phyloP scores from a whole-genome alignment of 1,140 invertebrate genomes.

The Dreissena polymorpha region DNA sequence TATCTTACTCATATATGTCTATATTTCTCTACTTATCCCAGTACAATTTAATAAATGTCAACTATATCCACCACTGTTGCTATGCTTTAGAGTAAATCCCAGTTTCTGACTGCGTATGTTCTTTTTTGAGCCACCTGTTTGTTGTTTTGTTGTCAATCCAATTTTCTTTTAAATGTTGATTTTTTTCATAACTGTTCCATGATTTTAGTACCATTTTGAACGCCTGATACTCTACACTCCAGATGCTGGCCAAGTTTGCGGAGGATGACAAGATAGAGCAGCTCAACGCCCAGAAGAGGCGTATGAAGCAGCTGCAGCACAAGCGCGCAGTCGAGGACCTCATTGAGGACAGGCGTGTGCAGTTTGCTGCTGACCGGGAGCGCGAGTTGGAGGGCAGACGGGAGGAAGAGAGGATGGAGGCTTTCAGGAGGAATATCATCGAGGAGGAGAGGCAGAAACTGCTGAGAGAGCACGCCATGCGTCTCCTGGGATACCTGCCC shows the following conservation, averaged over 20 bases:
- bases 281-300: conserved; percentile 79
- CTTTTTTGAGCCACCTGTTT: too few relatives aligned
- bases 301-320: conserved; percentile 80
- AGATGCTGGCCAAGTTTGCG: conserved; percentile 80
- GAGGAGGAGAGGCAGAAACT: conserved; percentile 79
- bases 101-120: too few relatives aligned
- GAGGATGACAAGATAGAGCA: conserved; percentile 80
- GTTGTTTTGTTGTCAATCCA: too few relatives aligned
- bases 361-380: conserved; percentile 73
- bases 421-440: conserved; percentile 76
- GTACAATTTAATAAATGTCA: too few relatives aligned
- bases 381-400: conserved; percentile 69
- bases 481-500: conserved; percentile 78
- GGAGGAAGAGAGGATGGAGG: conserved; percentile 74
- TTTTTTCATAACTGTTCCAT: too few relatives aligned
- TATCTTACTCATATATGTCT: too few relatives aligned
- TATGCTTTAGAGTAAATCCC: too few relatives aligned
- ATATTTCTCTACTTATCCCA: too few relatives aligned
- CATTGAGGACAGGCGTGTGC: conserved; percentile 73
- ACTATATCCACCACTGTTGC: too few relatives aligned
- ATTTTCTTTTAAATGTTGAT: too few relatives aligned
- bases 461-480: conserved; percentile 77
- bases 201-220: too few relatives aligned
- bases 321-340: conserved; percentile 77
- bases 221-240: too few relatives aligned